Evolutionary conservation across 2,113 vertebrate species (phyloP).

Genomic region (Onychostruthus taczanowskii): DNA sequence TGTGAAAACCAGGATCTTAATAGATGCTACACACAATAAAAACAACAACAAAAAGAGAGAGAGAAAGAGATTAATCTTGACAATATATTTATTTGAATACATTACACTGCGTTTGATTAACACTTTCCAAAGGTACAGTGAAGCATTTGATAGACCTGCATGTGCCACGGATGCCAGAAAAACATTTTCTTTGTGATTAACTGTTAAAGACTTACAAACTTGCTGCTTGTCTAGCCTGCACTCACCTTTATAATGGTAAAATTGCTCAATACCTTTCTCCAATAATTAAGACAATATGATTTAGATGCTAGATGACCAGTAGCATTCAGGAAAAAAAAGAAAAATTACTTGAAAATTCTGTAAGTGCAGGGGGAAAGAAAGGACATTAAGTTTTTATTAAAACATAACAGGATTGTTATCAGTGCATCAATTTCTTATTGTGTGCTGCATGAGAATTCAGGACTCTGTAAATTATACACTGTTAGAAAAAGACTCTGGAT

Average conservation of each 20-base stretch:
- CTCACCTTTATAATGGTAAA: not conserved
- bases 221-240: not conserved
- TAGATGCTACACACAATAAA: not conserved
- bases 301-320: not conserved
- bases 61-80: not conserved
- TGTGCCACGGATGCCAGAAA: not conserved
- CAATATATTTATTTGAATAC: not conserved
- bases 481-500: constrained; percentile 24
- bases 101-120: not conserved
- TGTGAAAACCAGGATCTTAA: not conserved
- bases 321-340: constrained; percentile 3
- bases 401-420: constrained; percentile 69
- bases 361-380: constrained; percentile 39
- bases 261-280: not conserved
- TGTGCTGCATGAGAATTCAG: constrained; percentile 64
- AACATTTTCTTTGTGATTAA: not conserved
- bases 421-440: constrained; percentile 45
- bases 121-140: not conserved
- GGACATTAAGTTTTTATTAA: constrained; percentile 74
- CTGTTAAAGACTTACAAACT: not conserved
- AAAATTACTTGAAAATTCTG: not conserved
- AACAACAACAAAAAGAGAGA: not conserved
- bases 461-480: constrained; percentile 39
- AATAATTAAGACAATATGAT: not conserved
- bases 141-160: not conserved